These are phyloP conservation scores for Drosophila pectinifera DNA, from an alignment of 1,140 invertebrate species.

Conservation along the genomic window DNA sequence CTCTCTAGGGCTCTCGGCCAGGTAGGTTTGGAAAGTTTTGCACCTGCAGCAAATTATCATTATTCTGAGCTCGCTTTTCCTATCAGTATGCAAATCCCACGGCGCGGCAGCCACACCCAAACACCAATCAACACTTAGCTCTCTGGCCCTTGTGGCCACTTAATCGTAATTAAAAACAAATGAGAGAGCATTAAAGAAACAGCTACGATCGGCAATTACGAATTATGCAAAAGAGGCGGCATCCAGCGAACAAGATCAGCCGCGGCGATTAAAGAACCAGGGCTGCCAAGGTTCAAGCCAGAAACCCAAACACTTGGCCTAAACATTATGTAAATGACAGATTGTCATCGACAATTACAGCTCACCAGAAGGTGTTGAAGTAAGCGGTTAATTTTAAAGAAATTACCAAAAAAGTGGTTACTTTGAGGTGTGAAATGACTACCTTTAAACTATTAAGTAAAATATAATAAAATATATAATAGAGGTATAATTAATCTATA, in stretches of 20 bases:
- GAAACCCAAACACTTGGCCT: conserved; percentile 1
- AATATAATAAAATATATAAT: too few species aligned
- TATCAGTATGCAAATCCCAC: conserved; percentile 62
- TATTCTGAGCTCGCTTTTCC: conserved; percentile 39
- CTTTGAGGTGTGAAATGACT: too few species aligned
- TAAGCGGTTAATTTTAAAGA: conserved; percentile 4
- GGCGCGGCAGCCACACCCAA: conserved; percentile 58
- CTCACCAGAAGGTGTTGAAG: conserved; percentile 19
- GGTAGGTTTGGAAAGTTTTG: conserved; percentile 55
- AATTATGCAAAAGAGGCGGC: conserved; percentile 69
- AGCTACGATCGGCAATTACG: conserved; percentile 44
- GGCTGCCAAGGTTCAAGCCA: conserved; percentile 27
- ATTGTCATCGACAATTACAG: conserved; percentile 24
- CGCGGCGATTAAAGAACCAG: conserved; percentile 48
- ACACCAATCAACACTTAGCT: conserved; percentile 74
- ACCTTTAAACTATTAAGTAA: too few species aligned
- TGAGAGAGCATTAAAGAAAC: conserved; percentile 18
- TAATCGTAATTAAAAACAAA: conserved; percentile 70
- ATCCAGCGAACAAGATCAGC: conserved; percentile 70
- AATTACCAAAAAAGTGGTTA: neutral
- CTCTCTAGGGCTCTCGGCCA: conserved; percentile 41
- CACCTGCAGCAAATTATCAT: conserved; percentile 51
- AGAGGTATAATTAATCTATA: too few species aligned
- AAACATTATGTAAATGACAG: conserved; percentile 29
- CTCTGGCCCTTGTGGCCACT: conserved; percentile 70